phyloP scores from a whole-genome alignment of 2,888 invertebrate genomes.

The Auanema sp. region DNA sequence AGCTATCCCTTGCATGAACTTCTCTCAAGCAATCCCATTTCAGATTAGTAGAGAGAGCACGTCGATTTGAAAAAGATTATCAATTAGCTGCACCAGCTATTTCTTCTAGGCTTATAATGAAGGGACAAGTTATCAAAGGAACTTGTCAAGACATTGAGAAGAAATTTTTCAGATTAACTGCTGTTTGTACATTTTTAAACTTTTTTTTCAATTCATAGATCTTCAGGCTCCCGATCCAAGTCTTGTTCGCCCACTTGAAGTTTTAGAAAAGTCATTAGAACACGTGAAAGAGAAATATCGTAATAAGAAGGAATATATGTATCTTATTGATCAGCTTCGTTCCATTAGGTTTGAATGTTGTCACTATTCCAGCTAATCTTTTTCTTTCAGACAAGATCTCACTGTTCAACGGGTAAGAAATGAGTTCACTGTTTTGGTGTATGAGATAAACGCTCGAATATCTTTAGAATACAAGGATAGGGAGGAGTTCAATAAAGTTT shows the following conservation, averaged over 20 bases:
- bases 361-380: constrained; percentile 39
- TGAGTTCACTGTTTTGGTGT: constrained; percentile 92
- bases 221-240: constrained; percentile 85
- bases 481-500: constrained; percentile 83
- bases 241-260: constrained; percentile 81
- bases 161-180: constrained; percentile 87
- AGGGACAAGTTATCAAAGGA: constrained; percentile 74
- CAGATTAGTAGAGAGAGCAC: constrained; percentile 41
- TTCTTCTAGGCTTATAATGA: constrained; percentile 7
- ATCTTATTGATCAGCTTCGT: constrained; percentile 96
- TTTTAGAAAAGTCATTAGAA: constrained; percentile 81
- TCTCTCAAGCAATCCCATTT: constrained; percentile 10
- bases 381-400: constrained; percentile 80
- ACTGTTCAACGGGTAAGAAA: constrained; percentile 96
- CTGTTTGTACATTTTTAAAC: constrained; percentile 65
- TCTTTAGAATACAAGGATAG: constrained; percentile 95
- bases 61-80: constrained; percentile 38
- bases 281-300: constrained; percentile 88
- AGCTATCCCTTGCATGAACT: neutral
- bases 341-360: constrained; percentile 87
- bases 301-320: constrained; percentile 88
- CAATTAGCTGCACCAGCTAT: constrained; percentile 5
- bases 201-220: constrained; percentile 11
- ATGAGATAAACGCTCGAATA: constrained; percentile 96
- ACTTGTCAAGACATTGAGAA: constrained; percentile 93